Base-by-base conservation (phyloP, 1,140 invertebrate species). In the Triops longicaudatus region DNA sequence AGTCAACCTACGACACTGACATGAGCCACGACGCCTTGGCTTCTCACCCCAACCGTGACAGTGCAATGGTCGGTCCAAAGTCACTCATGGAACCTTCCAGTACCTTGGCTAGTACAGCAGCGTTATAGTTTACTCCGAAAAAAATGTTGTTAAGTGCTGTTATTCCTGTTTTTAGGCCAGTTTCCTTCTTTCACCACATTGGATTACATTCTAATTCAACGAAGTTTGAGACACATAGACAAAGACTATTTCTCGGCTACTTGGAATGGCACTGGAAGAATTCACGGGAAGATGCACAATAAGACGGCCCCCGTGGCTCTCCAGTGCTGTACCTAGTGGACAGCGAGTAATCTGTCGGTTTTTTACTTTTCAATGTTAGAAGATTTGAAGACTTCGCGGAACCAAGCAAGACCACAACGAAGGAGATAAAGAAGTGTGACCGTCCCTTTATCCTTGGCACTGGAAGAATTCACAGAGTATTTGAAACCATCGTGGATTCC, bases 241-340 rank as follows among this genome's bases (percentile, higher is more conserved):
- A 63, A 63, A 17, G n/a, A 63, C 50, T 22, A 6, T 22, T n/a
- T 28, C 79, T 78, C 72, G 77, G 74, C 44, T 76, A 76, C 82
- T 78, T 78, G 79, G 79, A 82, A 82, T 82, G 82, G 82, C 82
- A 82, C 82, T 82, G 81, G 82, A 82, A 82, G 82, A 82, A 82
- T 82, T 82, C 82, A 82, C 82, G 82, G 82, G 82, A 79, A 80
- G 78, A 78, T 77, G 77, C 71, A 72, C 72, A 71, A 73, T 77
- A 6, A 50, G 37, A 37, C 9, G 71, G 27, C 77, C 76, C 81
- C 81, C 82, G 82, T 82, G 82, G 80, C 79, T 82, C 79, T 80
- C 79, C 81, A 80, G 82, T 82, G 81, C 79, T 80, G 81, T 82
- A 73, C 80, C 79, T 78, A 77, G 81, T 41, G 76, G 37, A n/a